A percentile compares a stretch with the other conserved stretches of the same genome.
phyloP scores from a whole-genome alignment of 2,113 vertebrate species.

The Microcebus griseorufus region DNA sequence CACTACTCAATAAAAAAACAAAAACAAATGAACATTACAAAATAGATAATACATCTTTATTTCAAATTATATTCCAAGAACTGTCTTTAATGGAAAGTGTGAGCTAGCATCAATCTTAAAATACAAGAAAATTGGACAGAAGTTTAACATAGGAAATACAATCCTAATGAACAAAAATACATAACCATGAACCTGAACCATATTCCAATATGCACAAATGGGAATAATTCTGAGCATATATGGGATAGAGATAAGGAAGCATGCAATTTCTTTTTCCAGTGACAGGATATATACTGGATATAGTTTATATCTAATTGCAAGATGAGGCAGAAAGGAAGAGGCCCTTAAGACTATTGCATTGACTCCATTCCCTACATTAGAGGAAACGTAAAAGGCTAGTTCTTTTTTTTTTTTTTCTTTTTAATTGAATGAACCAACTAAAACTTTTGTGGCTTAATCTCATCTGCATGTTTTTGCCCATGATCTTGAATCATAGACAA shows the following conservation, averaged over 20 bases:
- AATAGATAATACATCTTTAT: neutral
- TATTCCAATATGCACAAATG: neutral
- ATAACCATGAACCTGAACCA: neutral
- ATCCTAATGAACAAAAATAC: slow-evolving; percentile 6
- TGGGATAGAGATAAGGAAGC: neutral
- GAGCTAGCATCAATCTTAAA: slow-evolving; percentile 48
- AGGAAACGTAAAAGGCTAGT: neutral
- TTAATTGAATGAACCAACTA: neutral
- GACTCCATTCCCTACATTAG: neutral
- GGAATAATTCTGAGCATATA: neutral
- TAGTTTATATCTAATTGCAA: neutral
- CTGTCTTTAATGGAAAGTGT: slow-evolving; percentile 13
- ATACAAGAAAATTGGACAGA: neutral
- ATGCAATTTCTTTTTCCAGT: neutral
- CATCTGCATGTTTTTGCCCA: neutral
- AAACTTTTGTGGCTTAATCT: neutral
- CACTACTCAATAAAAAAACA: neutral
- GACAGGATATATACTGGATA: neutral
- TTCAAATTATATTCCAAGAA: slow-evolving; percentile 12
- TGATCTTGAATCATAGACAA: slow-evolving; percentile 25
- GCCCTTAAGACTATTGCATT: neutral
- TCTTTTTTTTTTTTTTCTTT: neutral
- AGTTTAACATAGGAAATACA: neutral
- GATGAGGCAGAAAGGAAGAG: neutral
- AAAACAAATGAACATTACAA: neutral